Base-by-base conservation (phyloP, 2,113 vertebrate genomes). In the Rhea americana region DNA sequence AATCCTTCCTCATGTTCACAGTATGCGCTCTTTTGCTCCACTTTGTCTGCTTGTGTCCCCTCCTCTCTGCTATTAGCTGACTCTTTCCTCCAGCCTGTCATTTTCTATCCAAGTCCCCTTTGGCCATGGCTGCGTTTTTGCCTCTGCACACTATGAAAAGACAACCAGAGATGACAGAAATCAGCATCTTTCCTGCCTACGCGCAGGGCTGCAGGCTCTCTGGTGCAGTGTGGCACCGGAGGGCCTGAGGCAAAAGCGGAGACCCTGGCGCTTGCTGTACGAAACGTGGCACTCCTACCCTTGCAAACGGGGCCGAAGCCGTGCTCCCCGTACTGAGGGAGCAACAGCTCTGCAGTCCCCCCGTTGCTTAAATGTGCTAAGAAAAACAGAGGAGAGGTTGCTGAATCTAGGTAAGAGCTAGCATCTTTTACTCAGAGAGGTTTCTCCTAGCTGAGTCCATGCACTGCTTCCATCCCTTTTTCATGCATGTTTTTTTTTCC, bases 21-120 rank as follows among this genome's bases (percentile, higher is more conserved):
- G 77, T 19, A 30, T 43, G 37, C 22, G 19, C 3, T 59, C 22
- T 48, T 35, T 25, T 39, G 35, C 48, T 26, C n/a, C 55, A 13
- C 20, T 82, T 55, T 43, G 11, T 25, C n/a, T 53, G 12, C 24
- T 56, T 2, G 2, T 12, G 32, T 5, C 28, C 56, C 24, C 13
- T 73, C 26, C 61, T 3, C n/a, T 53, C 12, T 1, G 2, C 62
- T 73, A 0, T 37, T 15, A 87, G 5, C n/a, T n/a, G 37, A 1
- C 32, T 25, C n/a, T 87, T 30, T 20, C 41, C 62, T 62, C n/a
- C 51, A 74, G 41, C 32, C 43, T 58, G 58, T 53, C 17, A 1
- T 5, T 91, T 39, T 65, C 35, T 43, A 48, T 21, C 20, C 53
- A 14, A 0, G 0, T 63, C 50, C 59, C 32, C 55, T 74, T 19